Conservation (phyloP, 1,140 invertebrate genomes). For the Drosophila bipectinata region DNA sequence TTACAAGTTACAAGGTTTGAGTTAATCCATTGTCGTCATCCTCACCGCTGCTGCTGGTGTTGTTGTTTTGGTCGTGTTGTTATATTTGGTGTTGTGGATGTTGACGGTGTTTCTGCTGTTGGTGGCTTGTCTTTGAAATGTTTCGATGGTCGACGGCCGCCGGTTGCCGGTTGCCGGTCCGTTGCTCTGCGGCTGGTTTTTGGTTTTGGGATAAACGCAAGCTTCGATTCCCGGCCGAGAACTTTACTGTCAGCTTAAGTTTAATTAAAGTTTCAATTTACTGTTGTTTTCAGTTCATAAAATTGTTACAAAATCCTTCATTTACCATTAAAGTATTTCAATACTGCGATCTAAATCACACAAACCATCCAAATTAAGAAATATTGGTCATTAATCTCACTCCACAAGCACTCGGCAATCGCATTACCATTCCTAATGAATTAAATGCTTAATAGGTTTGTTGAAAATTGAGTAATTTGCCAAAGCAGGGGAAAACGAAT, state of each 20-base stretch:
- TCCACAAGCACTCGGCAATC: constrained; percentile 5
- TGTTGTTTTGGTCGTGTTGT: constrained; percentile 10
- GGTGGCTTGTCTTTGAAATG: constrained; percentile 73
- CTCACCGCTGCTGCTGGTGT: constrained; percentile 18
- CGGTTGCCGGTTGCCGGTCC: constrained; percentile 3
- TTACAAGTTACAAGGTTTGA: constrained; percentile 71
- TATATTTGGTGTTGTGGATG: constrained; percentile 16
- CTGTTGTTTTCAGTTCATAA: neutral
- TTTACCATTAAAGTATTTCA: neutral
- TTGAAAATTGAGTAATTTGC: neutral
- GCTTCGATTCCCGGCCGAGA: neutral
- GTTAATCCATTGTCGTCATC: constrained; percentile 68
- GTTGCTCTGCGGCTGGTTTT: constrained; percentile 60
- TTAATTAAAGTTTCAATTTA: constrained; percentile 24
- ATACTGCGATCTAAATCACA: neutral
- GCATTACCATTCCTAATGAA: constrained; percentile 5
- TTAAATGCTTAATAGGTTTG: constrained; percentile 12
- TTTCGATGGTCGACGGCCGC: constrained; percentile 51
- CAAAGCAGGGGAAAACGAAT: neutral
- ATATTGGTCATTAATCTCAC: neutral
- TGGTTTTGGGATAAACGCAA: constrained; percentile 46
- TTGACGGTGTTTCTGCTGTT: constrained; percentile 36
- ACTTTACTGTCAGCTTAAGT: constrained; percentile 17
- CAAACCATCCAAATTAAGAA: neutral
- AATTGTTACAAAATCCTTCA: too few species aligned